Conservation (phyloP, 2,888 invertebrate species). For the Mythimna lalbum region DNA sequence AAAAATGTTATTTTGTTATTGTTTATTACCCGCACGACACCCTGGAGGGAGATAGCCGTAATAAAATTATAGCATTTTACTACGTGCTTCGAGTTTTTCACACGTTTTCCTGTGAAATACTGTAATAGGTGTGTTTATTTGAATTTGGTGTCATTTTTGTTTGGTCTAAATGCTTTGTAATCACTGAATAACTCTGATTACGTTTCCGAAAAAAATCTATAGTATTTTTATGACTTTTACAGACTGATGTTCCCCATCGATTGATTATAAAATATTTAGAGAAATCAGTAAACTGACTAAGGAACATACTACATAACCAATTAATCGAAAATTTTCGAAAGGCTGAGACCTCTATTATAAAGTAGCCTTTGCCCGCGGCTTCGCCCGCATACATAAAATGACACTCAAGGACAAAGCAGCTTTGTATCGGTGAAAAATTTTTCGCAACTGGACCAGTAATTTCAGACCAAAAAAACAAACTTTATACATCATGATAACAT, state of each 20-base stretch:
- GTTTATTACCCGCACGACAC: constrained; percentile 57
- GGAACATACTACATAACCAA: too few species aligned
- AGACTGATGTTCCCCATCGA: neutral
- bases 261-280: too few species aligned
- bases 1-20: constrained; percentile 39
- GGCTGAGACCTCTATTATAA: too few species aligned
- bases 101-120: constrained; percentile 10
- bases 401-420: too few species aligned
- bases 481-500: too few species aligned
- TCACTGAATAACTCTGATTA: neutral
- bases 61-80: constrained; percentile 55
- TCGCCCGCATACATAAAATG: too few species aligned
- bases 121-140: constrained; percentile 13
- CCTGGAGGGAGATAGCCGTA: constrained; percentile 53
- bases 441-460: too few species aligned
- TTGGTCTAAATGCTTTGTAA: neutral
- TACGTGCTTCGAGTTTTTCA: constrained; percentile 54
- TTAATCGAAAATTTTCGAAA: too few species aligned
- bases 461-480: too few species aligned
- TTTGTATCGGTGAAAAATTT: too few species aligned
- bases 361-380: too few species aligned
- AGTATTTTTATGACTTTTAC: neutral
- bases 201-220: neutral
- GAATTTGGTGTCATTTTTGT: neutral
- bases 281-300: too few species aligned